Base-by-base conservation (phyloP, 2,113 vertebrate genomes). In the Mesocricetus auratus region DNA sequence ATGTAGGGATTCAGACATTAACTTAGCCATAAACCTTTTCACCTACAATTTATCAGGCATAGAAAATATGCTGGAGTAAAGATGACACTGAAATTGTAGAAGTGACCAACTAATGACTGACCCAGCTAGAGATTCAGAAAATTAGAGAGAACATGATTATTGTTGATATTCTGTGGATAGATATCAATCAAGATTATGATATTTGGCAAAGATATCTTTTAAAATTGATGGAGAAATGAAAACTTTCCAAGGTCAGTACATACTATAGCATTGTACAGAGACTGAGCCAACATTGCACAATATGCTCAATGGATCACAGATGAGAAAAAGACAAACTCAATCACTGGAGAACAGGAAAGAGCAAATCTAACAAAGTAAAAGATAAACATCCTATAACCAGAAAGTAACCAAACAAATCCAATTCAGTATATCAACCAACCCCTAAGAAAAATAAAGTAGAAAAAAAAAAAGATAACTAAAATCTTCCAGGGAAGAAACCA, bases 1-100 rank as follows among this genome's bases (percentile, higher is more conserved):
- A 2, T 69, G 68, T 15, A n/a, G 16, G 68, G 68, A 69, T 7
- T 1, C 13, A 6, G 7, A 17, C 33, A 36, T 0, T 3, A 7
- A 36, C 68, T 69, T 2, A n/a, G 33, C 36, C 68, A 69, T 36
- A 69, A 69, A n/a, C 33, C 2, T 16, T 69, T 36, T 8, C 1
- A n/a, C 68, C 16, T 69, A 69, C 16, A 69, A 19, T 19, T n/a
- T n/a, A 7, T 69, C 33, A 8, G 33, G 33, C 33, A n/a, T 69
- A 69, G 2, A 36, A n/a, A 19, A n/a, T 69, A 33, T 69, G 0
- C 68, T 69, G 16, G 33, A 16, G 36, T n/a, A n/a, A 69, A 69
- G 33, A 69, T n/a, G 33, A 12, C 6, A 69, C 68, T n/a, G 36
- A n/a, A 36, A n/a, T n/a, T 69, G 16, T n/a, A 16, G 36, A 16